These are phyloP conservation scores for Nannospalax galili DNA, from an alignment of 2,113 vertebrate species.

Conservation along the genomic window DNA sequence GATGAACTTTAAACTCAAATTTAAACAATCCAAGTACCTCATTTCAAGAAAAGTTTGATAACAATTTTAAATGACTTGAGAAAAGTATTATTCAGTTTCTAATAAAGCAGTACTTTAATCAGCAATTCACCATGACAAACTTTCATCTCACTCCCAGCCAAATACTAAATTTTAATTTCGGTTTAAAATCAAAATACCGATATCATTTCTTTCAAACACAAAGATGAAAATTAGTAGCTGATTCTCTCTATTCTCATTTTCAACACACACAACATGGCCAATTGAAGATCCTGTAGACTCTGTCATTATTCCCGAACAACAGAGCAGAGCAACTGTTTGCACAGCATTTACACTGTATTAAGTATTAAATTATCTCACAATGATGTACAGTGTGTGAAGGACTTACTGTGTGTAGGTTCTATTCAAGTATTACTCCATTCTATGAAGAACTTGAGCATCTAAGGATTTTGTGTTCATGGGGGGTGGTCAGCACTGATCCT, in stretches of 20 bases:
- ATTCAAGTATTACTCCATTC: not conserved
- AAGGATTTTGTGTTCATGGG: not conserved
- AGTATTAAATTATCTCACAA: not conserved
- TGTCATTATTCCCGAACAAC: not conserved
- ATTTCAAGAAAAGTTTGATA: constrained; percentile 58
- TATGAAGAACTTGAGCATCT: not conserved
- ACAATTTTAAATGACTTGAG: constrained; percentile 57
- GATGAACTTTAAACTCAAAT: constrained; percentile 43
- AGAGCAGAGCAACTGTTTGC: not conserved
- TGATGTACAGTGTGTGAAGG: not conserved
- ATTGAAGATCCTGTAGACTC: not conserved
- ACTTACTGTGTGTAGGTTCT: not conserved
- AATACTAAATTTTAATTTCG: constrained; percentile 57
- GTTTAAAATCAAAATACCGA: constrained; percentile 32
- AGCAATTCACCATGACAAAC: constrained; percentile 44
- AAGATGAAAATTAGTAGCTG: constrained; percentile 48
- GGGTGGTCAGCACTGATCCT: not conserved
- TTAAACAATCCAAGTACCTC: constrained; percentile 48
- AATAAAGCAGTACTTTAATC: constrained; percentile 59
- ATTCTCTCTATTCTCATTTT: not conserved
- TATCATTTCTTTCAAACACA: constrained; percentile 47
- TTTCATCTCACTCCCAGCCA: not conserved
- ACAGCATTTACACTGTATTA: not conserved
- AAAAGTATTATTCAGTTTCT: constrained; percentile 64
- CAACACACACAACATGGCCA: not conserved